Conservation (phyloP, 2,797 vertebrate species). For the Glossophaga mutica region DNA sequence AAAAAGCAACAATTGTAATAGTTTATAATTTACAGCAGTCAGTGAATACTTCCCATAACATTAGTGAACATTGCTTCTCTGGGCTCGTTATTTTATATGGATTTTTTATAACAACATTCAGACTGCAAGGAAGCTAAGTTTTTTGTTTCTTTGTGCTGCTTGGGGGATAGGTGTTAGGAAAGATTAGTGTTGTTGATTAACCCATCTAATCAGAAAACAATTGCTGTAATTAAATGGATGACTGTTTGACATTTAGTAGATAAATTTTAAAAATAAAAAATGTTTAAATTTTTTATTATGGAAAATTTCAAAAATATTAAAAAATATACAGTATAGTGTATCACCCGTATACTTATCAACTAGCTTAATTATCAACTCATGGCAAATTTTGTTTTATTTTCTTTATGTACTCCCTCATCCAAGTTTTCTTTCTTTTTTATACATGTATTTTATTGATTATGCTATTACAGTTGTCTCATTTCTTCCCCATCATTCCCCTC, state of each 20-base stretch:
- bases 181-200: constrained; percentile 80
- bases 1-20: constrained; percentile 73
- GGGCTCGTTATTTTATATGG: constrained; percentile 76
- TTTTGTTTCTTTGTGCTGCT: constrained; percentile 55
- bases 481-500: no score
- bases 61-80: constrained; percentile 78
- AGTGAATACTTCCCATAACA: constrained; percentile 75
- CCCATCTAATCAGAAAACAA: constrained; percentile 79
- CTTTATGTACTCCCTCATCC: background rate
- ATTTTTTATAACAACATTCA: constrained; percentile 78
- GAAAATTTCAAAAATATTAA: constrained; percentile 7
- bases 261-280: constrained; percentile 72
- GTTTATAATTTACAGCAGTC: constrained; percentile 77
- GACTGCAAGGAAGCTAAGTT: background rate
- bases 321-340: constrained; percentile 1
- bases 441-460: no score
- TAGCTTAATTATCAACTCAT: background rate
- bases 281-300: background rate
- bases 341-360: background rate
- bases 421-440: no score
- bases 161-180: constrained; percentile 68
- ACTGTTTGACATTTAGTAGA: constrained; percentile 71
- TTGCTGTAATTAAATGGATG: constrained; percentile 79
- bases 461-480: no score
- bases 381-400: constrained; percentile 24